Evolutionary conservation across 1,140 invertebrate genomes (phyloP).

Genomic region (Neodiprion pinetum): DNA sequence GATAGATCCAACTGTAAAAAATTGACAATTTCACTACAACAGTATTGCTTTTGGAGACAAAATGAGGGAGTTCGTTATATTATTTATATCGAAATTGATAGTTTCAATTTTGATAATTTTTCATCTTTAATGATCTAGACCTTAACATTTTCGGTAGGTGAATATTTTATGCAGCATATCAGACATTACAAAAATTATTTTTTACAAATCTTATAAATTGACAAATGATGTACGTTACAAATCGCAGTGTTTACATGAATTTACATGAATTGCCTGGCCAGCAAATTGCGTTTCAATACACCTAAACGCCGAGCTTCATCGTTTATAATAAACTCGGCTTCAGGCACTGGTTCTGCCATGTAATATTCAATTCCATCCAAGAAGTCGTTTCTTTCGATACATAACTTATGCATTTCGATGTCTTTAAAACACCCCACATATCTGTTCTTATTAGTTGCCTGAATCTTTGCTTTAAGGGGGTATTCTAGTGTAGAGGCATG

Average conservation of each 20-base stretch:
- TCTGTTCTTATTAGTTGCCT: conserved; percentile 42
- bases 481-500: too few species aligned
- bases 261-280: conserved; percentile 9
- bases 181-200: too few species aligned
- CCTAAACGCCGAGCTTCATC: conserved; percentile 18
- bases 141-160: too few species aligned
- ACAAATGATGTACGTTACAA: not conserved
- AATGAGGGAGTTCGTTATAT: too few species aligned
- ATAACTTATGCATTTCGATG: conserved; percentile 43
- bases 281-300: conserved; percentile 20
- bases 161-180: too few species aligned
- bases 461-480: conserved; percentile 47
- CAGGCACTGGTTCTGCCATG: not conserved
- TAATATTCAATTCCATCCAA: not conserved
- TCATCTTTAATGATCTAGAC: too few species aligned
- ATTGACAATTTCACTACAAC: too few species aligned
- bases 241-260: not conserved
- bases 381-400: conserved; percentile 34
- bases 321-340: conserved; percentile 12
- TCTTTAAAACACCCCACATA: conserved; percentile 33
- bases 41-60: too few species aligned
- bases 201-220: too few species aligned
- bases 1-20: too few species aligned
- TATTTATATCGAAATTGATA: too few species aligned
- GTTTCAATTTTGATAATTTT: too few species aligned